Evolutionary conservation across 1,140 invertebrate species (phyloP), one percentile per base, ranked within the genome.

Genomic region (Sminthurides bifidus): DNA sequence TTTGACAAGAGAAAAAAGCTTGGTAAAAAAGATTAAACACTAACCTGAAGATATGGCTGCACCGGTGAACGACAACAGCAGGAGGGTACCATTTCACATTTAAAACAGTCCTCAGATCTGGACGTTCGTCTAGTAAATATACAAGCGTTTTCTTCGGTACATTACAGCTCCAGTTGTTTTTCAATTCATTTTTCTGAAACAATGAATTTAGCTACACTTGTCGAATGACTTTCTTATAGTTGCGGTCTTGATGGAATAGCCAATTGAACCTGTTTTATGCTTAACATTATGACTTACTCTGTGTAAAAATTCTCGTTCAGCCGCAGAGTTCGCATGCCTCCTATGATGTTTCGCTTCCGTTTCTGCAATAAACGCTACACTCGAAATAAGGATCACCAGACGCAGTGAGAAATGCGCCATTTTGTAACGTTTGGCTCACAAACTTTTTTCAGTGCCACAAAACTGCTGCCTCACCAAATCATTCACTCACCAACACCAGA

Each of bases 111-210:
- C 35, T 6, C 23, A 15, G 23, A 26, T 23, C 21, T 1, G 27
- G 4, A 6, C 46, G 27, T 37, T 49, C 50, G 4, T 61, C 55
- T 12, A 12, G 12, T 2, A 61, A 10, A 37, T 61, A 61, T 6
- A 61, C 46, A 5, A 61, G 40, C 17, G 26, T 50, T 3, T 51
- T 51, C 45, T 55, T 57, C 3, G 59, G 59, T 14, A 17, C 33
- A 2, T 17, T 19, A 52, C 59, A 61, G 1, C 21, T 48, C 50
- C 50, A 52, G 19, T 52, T 27, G 27, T 24, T 38, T 24, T 27
- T 30, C 27, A 57, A 5, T 31, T 57, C 46, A 26, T 5, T 3
- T 1, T 23, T 14, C 54, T 56, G 24, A 0, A 38, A n/a, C 1
- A 26, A 40, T n/a, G 50, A 51, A 17, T 12, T n/a, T 10, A 35